Conservation (phyloP, 2,888 invertebrate species). For the Microctonus aethiopoides region DNA sequence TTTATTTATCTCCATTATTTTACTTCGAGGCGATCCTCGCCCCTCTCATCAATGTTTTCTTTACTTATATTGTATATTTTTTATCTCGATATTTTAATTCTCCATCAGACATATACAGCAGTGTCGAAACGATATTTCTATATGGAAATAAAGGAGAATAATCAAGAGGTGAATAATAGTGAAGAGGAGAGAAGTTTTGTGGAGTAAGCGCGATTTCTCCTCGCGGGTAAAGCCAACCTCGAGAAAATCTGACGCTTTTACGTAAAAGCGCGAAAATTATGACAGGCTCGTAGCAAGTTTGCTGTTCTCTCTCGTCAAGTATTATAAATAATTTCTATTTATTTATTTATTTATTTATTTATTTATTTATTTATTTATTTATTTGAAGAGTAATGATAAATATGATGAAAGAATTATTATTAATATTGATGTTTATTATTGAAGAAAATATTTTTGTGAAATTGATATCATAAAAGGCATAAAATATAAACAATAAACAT, state of each 20-base stretch:
- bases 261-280: constrained; percentile 21
- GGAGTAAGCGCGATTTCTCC: constrained; percentile 1
- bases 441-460: too few relatives aligned
- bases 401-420: too few relatives aligned
- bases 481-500: too few relatives aligned
- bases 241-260: constrained; percentile 18
- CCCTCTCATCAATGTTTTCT: constrained; percentile 4
- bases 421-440: too few relatives aligned
- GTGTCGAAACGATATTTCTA: background rate
- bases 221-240: constrained; percentile 12
- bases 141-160: background rate
- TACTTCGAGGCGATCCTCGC: background rate
- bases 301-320: constrained; percentile 26
- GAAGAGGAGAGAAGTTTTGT: background rate
- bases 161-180: background rate
- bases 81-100: constrained; percentile 35
- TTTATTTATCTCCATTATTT: constrained; percentile 12
- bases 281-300: constrained; percentile 21
- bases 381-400: too few relatives aligned
- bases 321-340: background rate
- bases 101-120: background rate
- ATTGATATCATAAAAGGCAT: too few relatives aligned
- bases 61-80: constrained; percentile 21
- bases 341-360: constrained; percentile 17
- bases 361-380: constrained; percentile 23